Evolutionary conservation across 2,113 vertebrate genomes (phyloP), one percentile per base, ranked within the genome.

Genomic region (Marmota monax): DNA sequence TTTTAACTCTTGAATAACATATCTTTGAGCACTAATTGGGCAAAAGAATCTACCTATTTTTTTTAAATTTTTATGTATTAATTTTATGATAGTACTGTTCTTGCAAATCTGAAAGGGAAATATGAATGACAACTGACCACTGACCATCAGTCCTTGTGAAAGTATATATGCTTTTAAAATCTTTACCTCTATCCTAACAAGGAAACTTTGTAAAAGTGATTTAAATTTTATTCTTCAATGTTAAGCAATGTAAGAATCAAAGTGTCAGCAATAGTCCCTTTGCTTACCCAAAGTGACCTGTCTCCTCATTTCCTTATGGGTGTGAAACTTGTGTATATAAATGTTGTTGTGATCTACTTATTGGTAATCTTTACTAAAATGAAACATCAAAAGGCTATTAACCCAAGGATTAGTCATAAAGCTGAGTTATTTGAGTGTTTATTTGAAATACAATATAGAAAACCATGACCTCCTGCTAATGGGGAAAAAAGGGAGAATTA

Each of bases 401-500:
- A 45, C 87, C 42, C 76, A 12, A 1, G 97, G 77, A 92, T 86
- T 74, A 93, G 51, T 84, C 76, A 63, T 70, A 95, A 70, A 84
- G 82, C 79, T 98, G 95, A 96, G 84, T 92, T 83, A 80, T 92
- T 93, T 96, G 84, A 97, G 23, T 88, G 84, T 96, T 97, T 98
- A 84, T 96, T 94, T 95, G 88, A 97, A 98, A 93, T 90, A 94
- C 84, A 91, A 56, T 88, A 25, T 76, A 94, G 73, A 83, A 96
- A 97, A 94, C 51, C 0, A 0, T 97, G 76, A 48, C 37, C 12
- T 93, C 58, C 73, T 95, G 80, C 88, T 86, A 95, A 45, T 93
- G 65, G 48, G 73, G 96, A 74, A 78, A 96, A 96, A 95, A 27
- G 37, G 5, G 29, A 88, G 77, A 97, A 79, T 77, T 77, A 39